phyloP scores from a whole-genome alignment of 2,888 invertebrate species.

The Frankliniella intonsa region DNA sequence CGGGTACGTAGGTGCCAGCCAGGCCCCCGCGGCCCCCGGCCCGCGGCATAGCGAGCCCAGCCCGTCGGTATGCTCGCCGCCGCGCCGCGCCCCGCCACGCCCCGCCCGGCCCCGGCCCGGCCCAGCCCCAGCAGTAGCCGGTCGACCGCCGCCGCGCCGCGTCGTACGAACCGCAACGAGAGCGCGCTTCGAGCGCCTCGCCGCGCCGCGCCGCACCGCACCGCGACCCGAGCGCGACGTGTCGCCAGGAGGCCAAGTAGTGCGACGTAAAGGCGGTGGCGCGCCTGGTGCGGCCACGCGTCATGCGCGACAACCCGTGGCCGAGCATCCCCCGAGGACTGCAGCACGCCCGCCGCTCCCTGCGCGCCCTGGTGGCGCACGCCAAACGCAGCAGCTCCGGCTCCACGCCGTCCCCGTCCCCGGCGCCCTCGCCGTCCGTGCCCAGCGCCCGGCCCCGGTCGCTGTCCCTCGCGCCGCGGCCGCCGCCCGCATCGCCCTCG shows the following conservation, averaged over 20 bases:
- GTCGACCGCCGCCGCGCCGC: neutral
- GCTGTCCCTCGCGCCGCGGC: neutral
- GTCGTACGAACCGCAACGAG: neutral
- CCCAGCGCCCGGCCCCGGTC: neutral
- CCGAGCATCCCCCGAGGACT: constrained; percentile 9
- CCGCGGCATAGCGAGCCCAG: too few relatives aligned
- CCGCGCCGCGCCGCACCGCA: too few relatives aligned
- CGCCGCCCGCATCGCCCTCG: neutral
- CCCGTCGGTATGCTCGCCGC: neutral
- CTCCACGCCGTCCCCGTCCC: neutral
- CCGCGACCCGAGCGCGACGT: neutral
- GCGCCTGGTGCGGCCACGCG: neutral
- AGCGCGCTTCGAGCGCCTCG: neutral
- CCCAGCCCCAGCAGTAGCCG: neutral
- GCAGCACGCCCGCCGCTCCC: constrained; percentile 19
- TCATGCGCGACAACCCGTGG: constrained; percentile 25
- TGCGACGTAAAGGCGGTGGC: neutral
- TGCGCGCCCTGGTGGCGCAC: constrained; percentile 17
- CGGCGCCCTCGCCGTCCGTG: neutral
- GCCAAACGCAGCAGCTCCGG: neutral
- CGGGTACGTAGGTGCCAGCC: too few relatives aligned
- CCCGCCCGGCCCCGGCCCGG: too few relatives aligned
- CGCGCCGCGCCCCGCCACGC: neutral
- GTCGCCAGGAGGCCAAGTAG: neutral
- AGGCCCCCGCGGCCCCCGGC: too few relatives aligned